Evolutionary conservation across 2,888 invertebrate genomes (phyloP), one percentile per base, ranked within the genome.

Genomic region (Cylloceria caligata): DNA sequence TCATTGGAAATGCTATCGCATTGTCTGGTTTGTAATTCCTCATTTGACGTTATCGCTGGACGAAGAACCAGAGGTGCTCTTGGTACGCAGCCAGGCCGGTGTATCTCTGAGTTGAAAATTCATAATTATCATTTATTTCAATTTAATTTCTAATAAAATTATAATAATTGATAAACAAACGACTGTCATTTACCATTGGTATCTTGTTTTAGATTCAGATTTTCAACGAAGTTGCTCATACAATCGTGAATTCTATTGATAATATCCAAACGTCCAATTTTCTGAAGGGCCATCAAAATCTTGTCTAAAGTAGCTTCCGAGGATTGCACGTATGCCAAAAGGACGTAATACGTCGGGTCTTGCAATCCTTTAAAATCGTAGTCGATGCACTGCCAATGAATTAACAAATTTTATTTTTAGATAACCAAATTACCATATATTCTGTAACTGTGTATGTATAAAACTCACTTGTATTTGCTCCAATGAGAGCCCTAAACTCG

Each of bases 301-400:
- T 94, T 94, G 83, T 94, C 94, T 69, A 95, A 87, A 30, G 94
- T 94, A 52, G 94, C 94, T 76, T 93, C 93, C 27, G 93, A 92
- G 86, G 93, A 93, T 91, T 94, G 94, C 82, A 93, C 93, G 85
- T 93, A 95, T 5, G 94, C 93, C 89, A 94, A 93, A 47, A 95
- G 88, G 0, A 95, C 93, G 84, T 94, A 93, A 85, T 94, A 94
- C 19, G 94, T 94, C 71, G 94, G 94, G 86, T 94, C 94, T 80
- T 91, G 87, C 6, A 87, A 67, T 76, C 94, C 93, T 85, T 93
- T 93, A 16, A 94, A 93, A 68, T 94, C 93, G 87, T 94, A 93
- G 87, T 93, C 93, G 84, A 95, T 95, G 80, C 94, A 89, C 88
- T 90, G 24, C 16, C 73, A 60, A 77, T 55, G 4, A 24, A 16